A percentile compares a stretch with the other conserved stretches of the same genome.
Conservation (phyloP, 2,113 vertebrate species). For the Pardalotus punctatus region DNA sequence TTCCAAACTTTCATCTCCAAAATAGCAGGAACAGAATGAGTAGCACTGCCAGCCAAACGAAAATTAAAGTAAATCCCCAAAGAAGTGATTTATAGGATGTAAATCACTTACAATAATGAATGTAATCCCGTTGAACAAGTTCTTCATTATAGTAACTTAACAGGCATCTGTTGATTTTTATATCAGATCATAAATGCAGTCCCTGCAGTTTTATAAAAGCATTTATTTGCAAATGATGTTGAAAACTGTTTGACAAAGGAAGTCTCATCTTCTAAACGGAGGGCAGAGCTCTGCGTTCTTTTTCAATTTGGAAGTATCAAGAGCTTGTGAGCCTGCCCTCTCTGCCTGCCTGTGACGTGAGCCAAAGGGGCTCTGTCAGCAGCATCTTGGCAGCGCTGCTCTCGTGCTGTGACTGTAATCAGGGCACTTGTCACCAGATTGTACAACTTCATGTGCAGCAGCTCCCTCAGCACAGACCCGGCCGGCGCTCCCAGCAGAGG, state of each 20-base stretch:
- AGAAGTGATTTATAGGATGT: slow-evolving; percentile 40
- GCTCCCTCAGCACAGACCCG: fast-evolving
- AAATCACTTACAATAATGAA: slow-evolving; percentile 41
- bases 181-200: slow-evolving; percentile 3
- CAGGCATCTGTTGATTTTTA: slow-evolving; percentile 54
- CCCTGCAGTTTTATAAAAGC: slow-evolving; percentile 15
- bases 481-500: not conserved
- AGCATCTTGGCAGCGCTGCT: not conserved
- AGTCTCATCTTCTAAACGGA: not conserved
- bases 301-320: not conserved
- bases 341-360: not conserved
- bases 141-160: slow-evolving; percentile 43
- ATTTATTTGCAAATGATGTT: not conserved
- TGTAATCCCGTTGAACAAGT: slow-evolving; percentile 27
- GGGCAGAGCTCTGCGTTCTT: not conserved
- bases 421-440: not conserved
- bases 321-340: not conserved
- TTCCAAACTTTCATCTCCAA: slow-evolving; percentile 49
- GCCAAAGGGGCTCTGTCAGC: not conserved
- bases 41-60: not conserved
- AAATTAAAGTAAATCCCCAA: slow-evolving; percentile 43
- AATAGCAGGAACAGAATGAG: slow-evolving; percentile 6
- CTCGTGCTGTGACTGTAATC: not conserved
- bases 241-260: not conserved
- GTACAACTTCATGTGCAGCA: not conserved